Conservation (phyloP, 2,888 invertebrate genomes). For the Gerris lacustris region DNA sequence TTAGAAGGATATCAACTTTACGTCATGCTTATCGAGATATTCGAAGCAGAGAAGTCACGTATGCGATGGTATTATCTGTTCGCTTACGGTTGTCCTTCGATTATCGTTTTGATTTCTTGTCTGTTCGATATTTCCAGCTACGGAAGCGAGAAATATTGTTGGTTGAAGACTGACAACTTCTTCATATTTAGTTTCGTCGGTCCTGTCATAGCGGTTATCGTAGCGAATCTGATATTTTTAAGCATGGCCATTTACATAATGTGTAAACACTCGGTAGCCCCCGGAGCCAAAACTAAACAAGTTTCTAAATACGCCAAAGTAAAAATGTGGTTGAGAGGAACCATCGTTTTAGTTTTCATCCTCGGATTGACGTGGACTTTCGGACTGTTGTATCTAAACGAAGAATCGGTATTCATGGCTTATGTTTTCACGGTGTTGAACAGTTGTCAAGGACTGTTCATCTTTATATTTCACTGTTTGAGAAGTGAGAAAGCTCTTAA, state of each 20-base stretch:
- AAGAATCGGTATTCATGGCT: constrained; percentile 73
- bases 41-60: constrained; percentile 78
- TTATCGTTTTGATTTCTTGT: constrained; percentile 68
- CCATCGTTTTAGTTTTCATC: constrained; percentile 75
- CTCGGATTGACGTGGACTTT: constrained; percentile 92
- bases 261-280: constrained; percentile 77
- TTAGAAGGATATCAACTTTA: constrained; percentile 93
- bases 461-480: constrained; percentile 89
- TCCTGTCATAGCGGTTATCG: constrained; percentile 72
- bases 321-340: constrained; percentile 83
- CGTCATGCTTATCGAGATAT: constrained; percentile 87
- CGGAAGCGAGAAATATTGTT: constrained; percentile 69
- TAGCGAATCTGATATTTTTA: constrained; percentile 74
- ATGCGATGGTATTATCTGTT: constrained; percentile 80
- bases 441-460: constrained; percentile 85
- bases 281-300: constrained; percentile 73
- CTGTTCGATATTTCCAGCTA: constrained; percentile 69
- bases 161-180: constrained; percentile 69
- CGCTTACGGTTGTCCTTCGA: constrained; percentile 71
- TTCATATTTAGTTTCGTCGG: constrained; percentile 89
- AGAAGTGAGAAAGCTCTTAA: constrained; percentile 85
- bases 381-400: constrained; percentile 79
- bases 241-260: constrained; percentile 85
- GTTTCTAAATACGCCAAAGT: constrained; percentile 78
- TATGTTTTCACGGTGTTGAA: constrained; percentile 87